Evolutionary conservation across 2,888 invertebrate genomes (phyloP).

Genomic region (Agrotis segetum): DNA sequence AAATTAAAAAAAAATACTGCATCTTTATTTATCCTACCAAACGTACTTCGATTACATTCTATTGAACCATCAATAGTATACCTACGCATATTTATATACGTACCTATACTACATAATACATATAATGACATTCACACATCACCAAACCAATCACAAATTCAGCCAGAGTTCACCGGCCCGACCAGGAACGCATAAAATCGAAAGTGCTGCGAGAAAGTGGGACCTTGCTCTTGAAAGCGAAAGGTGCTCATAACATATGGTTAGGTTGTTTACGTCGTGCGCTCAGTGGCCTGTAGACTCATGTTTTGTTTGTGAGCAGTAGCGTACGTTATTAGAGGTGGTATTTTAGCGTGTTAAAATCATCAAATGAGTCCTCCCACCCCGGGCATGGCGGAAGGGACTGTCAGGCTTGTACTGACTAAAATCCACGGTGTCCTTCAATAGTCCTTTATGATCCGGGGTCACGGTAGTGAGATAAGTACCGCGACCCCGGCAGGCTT

Average conservation of each 20-base stretch:
- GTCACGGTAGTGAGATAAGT: too few relatives aligned
- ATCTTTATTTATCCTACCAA: too few relatives aligned
- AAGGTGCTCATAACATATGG: constrained; percentile 66
- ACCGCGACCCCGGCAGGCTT: too few relatives aligned
- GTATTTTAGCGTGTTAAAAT: too few relatives aligned
- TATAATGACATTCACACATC: constrained; percentile 18
- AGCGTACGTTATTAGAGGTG: constrained; percentile 4
- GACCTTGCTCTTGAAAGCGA: constrained; percentile 82
- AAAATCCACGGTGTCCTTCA: too few relatives aligned
- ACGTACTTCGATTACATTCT: neutral
- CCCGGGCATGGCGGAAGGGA: too few relatives aligned
- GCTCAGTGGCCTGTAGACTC: neutral
- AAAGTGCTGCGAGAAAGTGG: constrained; percentile 71
- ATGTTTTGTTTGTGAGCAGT: neutral
- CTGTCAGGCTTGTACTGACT: too few relatives aligned
- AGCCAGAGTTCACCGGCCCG: constrained; percentile 51
- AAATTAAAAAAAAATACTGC: too few relatives aligned
- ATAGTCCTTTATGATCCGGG: too few relatives aligned
- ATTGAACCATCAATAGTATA: neutral
- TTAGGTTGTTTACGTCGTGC: constrained; percentile 38
- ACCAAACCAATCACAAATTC: constrained; percentile 11
- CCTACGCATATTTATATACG: neutral
- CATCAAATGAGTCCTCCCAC: too few relatives aligned
- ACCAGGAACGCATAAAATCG: constrained; percentile 57
- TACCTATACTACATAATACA: neutral